Percentiles rank a stretch among this genome's conserved stretches.
Conservation (phyloP, 2,797 vertebrate species). For the Alectoris magna region DNA sequence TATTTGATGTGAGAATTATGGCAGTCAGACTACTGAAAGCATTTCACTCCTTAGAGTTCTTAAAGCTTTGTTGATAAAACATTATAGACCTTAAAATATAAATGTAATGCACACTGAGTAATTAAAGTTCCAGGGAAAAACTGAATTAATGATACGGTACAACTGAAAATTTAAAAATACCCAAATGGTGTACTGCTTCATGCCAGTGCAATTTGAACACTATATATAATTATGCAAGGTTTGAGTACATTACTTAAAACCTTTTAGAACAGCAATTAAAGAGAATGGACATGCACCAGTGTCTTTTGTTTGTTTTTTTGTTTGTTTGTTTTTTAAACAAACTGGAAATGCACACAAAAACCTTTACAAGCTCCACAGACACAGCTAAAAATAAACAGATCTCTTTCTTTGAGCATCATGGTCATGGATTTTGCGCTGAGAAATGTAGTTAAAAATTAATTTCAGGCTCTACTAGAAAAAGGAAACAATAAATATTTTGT, state of each 20-base stretch:
- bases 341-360: neutral
- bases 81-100: neutral
- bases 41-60: neutral
- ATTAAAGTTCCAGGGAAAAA: neutral
- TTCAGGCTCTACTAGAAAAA: conserved; percentile 41
- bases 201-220: neutral
- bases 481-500: conserved; percentile 19
- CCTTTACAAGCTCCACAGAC: neutral
- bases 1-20: neutral
- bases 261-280: neutral
- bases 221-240: neutral
- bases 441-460: conserved; percentile 23
- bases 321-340: neutral
- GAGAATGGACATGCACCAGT: neutral
- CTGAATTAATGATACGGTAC: neutral
- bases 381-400: neutral
- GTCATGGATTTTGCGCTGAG: neutral
- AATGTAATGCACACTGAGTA: neutral
- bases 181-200: neutral
- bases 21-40: neutral
- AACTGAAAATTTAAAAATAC: neutral
- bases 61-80: neutral
- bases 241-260: neutral
- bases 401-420: neutral
- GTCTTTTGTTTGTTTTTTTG: neutral